phyloP scores from a whole-genome alignment of 30 jellyfish, hydroid and myxozoan genomes.

The Aurelia aurita region DNA sequence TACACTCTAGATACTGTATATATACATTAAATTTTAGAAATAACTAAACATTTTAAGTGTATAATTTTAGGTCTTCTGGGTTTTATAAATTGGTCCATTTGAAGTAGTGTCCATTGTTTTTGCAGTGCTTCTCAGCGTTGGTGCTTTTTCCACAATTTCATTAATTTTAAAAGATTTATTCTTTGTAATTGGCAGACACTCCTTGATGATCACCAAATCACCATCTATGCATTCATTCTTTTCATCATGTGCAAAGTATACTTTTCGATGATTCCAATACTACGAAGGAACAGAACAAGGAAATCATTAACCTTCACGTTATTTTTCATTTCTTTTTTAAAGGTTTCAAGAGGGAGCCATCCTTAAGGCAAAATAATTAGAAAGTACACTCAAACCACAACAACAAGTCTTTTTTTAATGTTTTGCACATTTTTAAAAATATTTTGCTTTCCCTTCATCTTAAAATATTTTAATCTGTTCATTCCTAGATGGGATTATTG shows the following conservation, averaged over 20 bases:
- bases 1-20: too few relatives aligned
- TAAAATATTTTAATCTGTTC: too few relatives aligned
- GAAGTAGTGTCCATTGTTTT: neutral
- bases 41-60: too few relatives aligned
- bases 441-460: too few relatives aligned
- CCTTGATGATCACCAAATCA: constrained; percentile 91
- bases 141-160: constrained; percentile 94
- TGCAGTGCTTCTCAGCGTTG: constrained; percentile 22
- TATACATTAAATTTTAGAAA: too few relatives aligned
- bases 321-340: neutral
- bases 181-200: constrained; percentile 77
- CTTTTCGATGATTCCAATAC: constrained; percentile 93
- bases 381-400: too few relatives aligned
- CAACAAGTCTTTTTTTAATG: too few relatives aligned
- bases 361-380: neutral
- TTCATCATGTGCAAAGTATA: constrained; percentile 95
- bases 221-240: constrained; percentile 89
- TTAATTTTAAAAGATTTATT: constrained; percentile 70
- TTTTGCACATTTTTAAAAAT: too few relatives aligned
- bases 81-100: too few relatives aligned
- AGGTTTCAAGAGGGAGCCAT: neutral
- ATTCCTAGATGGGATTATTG: too few relatives aligned
- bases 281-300: constrained; percentile 23
- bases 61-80: too few relatives aligned
- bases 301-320: neutral